Evolutionary conservation across 1,140 invertebrate genomes (phyloP).

Genomic region (Asbolus verrucosus): DNA sequence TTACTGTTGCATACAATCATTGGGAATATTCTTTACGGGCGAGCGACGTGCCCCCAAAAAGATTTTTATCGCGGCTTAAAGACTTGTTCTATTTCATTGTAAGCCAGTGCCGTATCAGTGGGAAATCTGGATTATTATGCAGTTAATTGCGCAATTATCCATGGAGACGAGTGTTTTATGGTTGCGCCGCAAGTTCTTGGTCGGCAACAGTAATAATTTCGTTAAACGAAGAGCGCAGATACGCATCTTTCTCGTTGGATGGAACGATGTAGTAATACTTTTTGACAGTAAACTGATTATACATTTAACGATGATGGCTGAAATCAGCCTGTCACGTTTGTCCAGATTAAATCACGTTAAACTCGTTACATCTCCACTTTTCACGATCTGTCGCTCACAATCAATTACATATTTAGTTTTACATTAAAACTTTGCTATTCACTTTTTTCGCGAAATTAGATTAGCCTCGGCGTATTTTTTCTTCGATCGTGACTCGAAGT

Average conservation of each 20-base stretch:
- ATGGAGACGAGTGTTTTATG: constrained; percentile 15
- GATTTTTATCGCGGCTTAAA: too few species aligned
- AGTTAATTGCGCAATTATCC: too few species aligned
- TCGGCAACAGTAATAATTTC: constrained; percentile 19
- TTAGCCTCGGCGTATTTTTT: constrained; percentile 2
- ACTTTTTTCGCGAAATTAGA: constrained; percentile 20
- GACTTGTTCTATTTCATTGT: too few species aligned
- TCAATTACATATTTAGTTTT: constrained; percentile 27
- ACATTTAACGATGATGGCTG: constrained; percentile 37
- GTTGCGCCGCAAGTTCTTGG: background rate
- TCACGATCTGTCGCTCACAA: constrained; percentile 35
- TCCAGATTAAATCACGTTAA: constrained; percentile 35
- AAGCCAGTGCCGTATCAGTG: too few species aligned
- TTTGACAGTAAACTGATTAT: constrained; percentile 38
- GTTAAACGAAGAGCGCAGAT: background rate
- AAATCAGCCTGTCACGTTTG: constrained; percentile 35
- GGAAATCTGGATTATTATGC: too few species aligned
- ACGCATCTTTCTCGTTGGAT: background rate
- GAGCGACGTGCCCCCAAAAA: too few species aligned
- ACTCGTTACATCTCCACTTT: constrained; percentile 32
- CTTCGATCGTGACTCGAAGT: background rate
- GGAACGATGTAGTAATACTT: constrained; percentile 20
- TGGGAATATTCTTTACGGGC: constrained; percentile 28
- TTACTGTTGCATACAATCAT: background rate
- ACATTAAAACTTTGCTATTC: constrained; percentile 28